Percentiles rank a stretch among this genome's conserved stretches.
Evolutionary conservation across 1,140 invertebrate species (phyloP).

Genomic region (Cyclargus thomasi): DNA sequence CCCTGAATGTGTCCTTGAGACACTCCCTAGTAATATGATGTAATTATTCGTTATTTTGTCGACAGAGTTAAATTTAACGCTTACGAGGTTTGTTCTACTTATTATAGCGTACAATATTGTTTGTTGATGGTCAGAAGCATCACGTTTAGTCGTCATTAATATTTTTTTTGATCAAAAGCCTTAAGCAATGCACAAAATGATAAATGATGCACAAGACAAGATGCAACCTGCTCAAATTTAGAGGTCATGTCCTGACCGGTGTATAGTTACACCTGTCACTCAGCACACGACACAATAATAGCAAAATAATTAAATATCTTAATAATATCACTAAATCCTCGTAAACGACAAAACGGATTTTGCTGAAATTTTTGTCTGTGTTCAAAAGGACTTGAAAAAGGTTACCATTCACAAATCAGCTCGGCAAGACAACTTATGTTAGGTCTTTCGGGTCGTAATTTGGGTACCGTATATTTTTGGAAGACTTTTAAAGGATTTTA

Average conservation of each 20-base stretch:
- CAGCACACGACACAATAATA: not conserved
- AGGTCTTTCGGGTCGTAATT: too few species aligned
- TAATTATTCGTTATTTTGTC: not conserved
- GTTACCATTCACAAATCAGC: not conserved
- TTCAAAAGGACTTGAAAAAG: not conserved
- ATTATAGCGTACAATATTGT: not conserved
- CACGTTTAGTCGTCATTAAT: not conserved
- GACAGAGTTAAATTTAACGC: not conserved
- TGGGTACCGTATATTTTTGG: not conserved
- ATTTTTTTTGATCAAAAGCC: not conserved
- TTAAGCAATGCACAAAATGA: not conserved
- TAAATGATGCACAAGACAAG: not conserved
- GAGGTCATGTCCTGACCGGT: not conserved
- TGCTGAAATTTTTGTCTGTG: too few species aligned
- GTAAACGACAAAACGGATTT: too few species aligned
- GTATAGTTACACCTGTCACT: not conserved
- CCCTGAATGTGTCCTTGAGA: not conserved
- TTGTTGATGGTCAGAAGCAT: not conserved
- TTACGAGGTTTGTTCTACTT: not conserved
- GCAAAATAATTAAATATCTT: too few species aligned
- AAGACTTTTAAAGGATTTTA: too few species aligned
- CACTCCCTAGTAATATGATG: not conserved
- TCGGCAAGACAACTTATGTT: too few species aligned
- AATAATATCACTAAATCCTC: too few species aligned
- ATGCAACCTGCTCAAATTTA: not conserved